Evolutionary conservation across 2,888 invertebrate species (phyloP).

Genomic region (Drosophila histrio): DNA sequence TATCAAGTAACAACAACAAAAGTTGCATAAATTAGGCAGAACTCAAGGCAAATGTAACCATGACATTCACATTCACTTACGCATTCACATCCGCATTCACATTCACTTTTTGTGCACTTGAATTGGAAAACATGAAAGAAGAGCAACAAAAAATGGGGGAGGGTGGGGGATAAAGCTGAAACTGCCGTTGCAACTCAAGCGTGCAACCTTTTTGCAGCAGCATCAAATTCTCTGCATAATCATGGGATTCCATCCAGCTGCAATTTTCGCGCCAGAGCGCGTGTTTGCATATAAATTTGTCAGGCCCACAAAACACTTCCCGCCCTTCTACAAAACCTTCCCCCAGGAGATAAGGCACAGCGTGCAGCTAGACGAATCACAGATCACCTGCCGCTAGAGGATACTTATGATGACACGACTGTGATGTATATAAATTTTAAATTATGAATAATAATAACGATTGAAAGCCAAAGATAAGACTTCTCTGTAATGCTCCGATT

Average conservation of each 20-base stretch:
- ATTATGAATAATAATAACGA: too few relatives aligned
- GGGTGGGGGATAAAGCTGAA: constrained; percentile 25
- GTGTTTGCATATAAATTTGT: constrained; percentile 73
- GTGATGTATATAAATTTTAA: too few relatives aligned
- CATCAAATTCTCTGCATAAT: constrained; percentile 71
- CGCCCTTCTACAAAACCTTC: background rate
- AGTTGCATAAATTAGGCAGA: constrained; percentile 48
- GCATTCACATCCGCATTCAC: background rate
- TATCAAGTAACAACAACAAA: constrained; percentile 49
- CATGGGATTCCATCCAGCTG: constrained; percentile 82
- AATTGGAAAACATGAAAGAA: constrained; percentile 20
- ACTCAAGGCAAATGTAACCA: constrained; percentile 36
- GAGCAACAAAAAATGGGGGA: background rate
- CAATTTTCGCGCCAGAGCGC: constrained; percentile 78
- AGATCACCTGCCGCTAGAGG: constrained; percentile 16
- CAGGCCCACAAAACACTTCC: constrained; percentile 22
- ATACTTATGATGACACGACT: background rate
- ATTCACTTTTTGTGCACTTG: constrained; percentile 22
- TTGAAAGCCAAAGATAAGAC: too few relatives aligned
- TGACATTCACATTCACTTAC: constrained; percentile 36
- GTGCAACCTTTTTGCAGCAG: constrained; percentile 49
- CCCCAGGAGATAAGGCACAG: background rate
- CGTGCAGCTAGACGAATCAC: background rate
- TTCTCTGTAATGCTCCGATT: too few relatives aligned
- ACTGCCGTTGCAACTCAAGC: constrained; percentile 54